phyloP scores from a whole-genome alignment of 2,113 vertebrate genomes.

The Garra rufa region DNA sequence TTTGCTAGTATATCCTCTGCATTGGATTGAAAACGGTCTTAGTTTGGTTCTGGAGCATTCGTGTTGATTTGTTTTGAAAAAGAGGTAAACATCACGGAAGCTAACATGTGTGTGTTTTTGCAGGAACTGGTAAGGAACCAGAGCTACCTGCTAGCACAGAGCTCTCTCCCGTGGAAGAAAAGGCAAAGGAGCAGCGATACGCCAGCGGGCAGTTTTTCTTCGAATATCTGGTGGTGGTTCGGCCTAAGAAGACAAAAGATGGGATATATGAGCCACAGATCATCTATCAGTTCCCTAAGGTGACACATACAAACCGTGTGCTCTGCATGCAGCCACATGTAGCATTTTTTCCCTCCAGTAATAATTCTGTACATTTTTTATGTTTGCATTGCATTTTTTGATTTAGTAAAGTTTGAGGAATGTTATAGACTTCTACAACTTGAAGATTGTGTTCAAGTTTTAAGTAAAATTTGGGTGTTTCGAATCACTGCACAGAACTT shows the following conservation, averaged over 20 bases:
- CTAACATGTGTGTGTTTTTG: neutral
- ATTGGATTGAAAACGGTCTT: neutral
- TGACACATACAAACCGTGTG: slow-evolving; percentile 72
- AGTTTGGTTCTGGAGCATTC: neutral
- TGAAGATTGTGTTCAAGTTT: too few species aligned
- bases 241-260: slow-evolving; percentile 78
- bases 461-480: too few species aligned
- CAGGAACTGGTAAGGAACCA: slow-evolving; percentile 57
- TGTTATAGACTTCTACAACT: too few species aligned
- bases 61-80: neutral
- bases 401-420: too few species aligned
- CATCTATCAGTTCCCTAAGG: slow-evolving; percentile 96
- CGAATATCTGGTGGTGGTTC: slow-evolving; percentile 94
- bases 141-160: slow-evolving; percentile 29
- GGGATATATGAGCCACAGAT: slow-evolving; percentile 87
- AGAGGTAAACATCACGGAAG: neutral
- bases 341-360: neutral
- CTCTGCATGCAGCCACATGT: slow-evolving; percentile 15
- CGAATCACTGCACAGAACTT: too few species aligned
- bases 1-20: neutral
- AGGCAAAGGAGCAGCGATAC: slow-evolving; percentile 67
- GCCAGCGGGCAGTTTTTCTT: slow-evolving; percentile 90
- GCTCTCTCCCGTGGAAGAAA: slow-evolving; percentile 23
- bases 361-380: neutral
- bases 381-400: neutral